Base-by-base conservation (phyloP, 2,113 vertebrate species). In the Saimiri boliviensis region DNA sequence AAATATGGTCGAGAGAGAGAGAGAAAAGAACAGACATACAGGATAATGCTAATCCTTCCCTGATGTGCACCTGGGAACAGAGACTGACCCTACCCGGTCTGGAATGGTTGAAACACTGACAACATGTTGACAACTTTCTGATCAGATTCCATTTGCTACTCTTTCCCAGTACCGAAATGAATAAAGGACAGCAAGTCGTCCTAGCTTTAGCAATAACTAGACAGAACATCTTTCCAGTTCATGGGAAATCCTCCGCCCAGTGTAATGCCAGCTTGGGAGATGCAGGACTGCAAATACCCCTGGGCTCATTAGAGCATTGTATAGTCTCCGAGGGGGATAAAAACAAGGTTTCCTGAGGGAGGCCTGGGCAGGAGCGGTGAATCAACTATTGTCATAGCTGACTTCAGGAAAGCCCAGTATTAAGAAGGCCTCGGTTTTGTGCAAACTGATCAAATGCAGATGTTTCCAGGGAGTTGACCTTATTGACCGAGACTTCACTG, bases 371-470 rank as follows among this genome's bases (percentile, higher is more conserved):
- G 89, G 86, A 58, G 93, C 1, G 71, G 98, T 98, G 98, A 98
- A 99, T 98, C 98, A 98, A 81, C 98, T 97, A 98, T 98, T 98
- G 98, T 98, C 97, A 84, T 92, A 0, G 37, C 86, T 89, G 98
- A 98, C 97, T 98, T 97, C 96, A 93, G 98, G 97, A 97, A 98
- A 98, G 98, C 97, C 98, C 98, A 96, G 98, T 98, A 98, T 97
- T 97, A 98, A 97, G 98, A 98, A 99, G 99, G 98, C 98, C 98
- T 98, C 99, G 94, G 98, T 99, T 98, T 98, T 97, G 98, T 98
- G 98, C 98, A 98, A 98, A 99, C 98, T 99, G 99, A 99, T 99
- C 99, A 99, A 99, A 99, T 99, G 98, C 99, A 99, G 99, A 99
- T 99, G 99, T 99, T 99, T 96, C 97, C 97, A 98, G 98, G 98